Conservation (phyloP, 2,888 invertebrate species). For the Gari tellinella region DNA sequence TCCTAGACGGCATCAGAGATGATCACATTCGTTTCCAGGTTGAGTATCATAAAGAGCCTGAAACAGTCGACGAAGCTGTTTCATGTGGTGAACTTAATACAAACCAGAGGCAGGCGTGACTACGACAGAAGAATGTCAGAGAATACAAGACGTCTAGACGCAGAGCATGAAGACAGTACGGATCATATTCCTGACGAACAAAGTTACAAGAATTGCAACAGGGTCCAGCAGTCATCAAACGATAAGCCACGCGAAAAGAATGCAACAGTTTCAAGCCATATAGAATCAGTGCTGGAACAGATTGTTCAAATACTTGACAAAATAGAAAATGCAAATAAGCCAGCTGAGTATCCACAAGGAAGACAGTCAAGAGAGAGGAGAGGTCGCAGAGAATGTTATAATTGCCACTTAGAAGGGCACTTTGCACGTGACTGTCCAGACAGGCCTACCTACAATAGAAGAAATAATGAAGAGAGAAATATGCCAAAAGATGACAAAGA, state of each 20-base stretch:
- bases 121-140: neutral
- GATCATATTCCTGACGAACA: too few species aligned
- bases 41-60: constrained; percentile 37
- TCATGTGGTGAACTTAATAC: constrained; percentile 26
- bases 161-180: too few species aligned
- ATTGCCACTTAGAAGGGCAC: neutral
- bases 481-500: neutral
- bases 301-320: neutral
- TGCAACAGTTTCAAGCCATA: too few species aligned
- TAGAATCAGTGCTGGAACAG: neutral
- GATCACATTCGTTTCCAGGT: constrained; percentile 28
- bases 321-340: neutral
- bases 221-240: too few species aligned
- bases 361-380: neutral
- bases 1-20: constrained; percentile 41
- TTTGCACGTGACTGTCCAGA: too few species aligned
- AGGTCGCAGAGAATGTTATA: neutral
- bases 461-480: neutral
- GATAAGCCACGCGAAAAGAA: too few species aligned
- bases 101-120: neutral
- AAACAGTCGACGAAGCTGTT: constrained; percentile 39
- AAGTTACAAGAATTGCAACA: too few species aligned
- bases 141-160: neutral
- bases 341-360: too few species aligned
- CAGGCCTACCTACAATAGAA: too few species aligned